These are phyloP conservation scores for Trochalopteron elliotii DNA, from an alignment of 2,113 vertebrate species.

Conservation along the genomic window DNA sequence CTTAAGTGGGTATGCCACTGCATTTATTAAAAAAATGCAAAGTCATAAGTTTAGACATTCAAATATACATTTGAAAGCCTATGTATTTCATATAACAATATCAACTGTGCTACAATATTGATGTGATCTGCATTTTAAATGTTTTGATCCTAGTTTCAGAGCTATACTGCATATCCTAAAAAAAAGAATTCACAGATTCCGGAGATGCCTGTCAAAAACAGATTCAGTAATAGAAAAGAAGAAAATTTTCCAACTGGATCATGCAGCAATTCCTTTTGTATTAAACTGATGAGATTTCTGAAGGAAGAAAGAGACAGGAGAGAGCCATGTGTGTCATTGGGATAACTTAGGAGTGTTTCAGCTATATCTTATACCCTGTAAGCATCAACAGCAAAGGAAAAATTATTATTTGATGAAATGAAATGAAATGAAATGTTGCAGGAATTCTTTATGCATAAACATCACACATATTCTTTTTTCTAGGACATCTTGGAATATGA, in stretches of 20 bases:
- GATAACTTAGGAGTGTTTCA: background rate
- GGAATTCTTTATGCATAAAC: background rate
- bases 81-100: background rate
- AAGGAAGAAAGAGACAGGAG: background rate
- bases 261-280: background rate
- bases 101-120: background rate
- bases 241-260: background rate
- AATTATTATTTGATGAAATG: background rate
- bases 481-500: background rate
- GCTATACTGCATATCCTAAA: background rate
- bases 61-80: background rate
- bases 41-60: background rate
- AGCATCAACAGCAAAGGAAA: background rate
- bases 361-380: background rate
- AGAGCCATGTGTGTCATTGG: background rate
- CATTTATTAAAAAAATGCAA: background rate
- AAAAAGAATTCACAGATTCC: background rate
- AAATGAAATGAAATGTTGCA: background rate
- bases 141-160: background rate
- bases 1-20: background rate
- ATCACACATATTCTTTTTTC: background rate
- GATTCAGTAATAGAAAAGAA: background rate
- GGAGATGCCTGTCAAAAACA: background rate
- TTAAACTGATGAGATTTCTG: background rate
- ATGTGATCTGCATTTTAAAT: background rate